Evolutionary conservation across 2,113 vertebrate species (phyloP).

Genomic region (Copsychus sechellarum): DNA sequence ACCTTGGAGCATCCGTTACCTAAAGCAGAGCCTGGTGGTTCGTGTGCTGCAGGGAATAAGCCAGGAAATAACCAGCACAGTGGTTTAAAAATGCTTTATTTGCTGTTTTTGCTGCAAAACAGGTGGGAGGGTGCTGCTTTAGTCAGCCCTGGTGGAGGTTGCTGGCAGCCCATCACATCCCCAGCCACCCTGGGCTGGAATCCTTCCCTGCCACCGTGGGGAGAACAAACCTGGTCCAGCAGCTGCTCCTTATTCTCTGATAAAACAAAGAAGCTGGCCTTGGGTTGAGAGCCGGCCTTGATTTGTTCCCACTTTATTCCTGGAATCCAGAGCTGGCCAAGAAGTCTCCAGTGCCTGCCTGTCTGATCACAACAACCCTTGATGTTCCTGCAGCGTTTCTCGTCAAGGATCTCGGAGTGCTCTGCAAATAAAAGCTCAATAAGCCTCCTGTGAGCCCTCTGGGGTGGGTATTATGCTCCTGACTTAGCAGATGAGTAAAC

Average conservation of each 20-base stretch:
- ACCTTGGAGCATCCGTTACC: not conserved
- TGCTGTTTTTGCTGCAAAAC: not conserved
- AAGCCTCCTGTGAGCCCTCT: slow-evolving; percentile 8
- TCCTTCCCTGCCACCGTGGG: not conserved
- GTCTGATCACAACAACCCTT: not conserved
- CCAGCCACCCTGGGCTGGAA: not conserved
- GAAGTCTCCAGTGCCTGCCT: not conserved
- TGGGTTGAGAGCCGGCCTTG: not conserved
- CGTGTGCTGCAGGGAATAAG: not conserved
- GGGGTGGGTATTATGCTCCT: not conserved
- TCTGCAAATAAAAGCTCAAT: slow-evolving; percentile 44
- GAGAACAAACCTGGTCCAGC: not conserved
- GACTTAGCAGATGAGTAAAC: slow-evolving; percentile 37
- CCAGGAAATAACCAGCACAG: not conserved
- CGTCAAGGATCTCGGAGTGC: not conserved
- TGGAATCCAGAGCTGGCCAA: not conserved
- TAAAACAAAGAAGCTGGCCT: not conserved
- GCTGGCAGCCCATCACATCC: not conserved
- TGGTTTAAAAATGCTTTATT: not conserved
- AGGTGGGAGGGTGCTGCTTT: fast-evolving
- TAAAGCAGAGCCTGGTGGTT: not conserved
- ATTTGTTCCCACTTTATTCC: not conserved
- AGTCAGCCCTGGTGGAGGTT: not conserved
- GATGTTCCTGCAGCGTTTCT: not conserved
- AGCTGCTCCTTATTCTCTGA: not conserved